A percentile compares a stretch with the other conserved stretches of the same genome.
phyloP scores from a whole-genome alignment of 2,113 vertebrate species.

The Salvelinus sp. region DNA sequence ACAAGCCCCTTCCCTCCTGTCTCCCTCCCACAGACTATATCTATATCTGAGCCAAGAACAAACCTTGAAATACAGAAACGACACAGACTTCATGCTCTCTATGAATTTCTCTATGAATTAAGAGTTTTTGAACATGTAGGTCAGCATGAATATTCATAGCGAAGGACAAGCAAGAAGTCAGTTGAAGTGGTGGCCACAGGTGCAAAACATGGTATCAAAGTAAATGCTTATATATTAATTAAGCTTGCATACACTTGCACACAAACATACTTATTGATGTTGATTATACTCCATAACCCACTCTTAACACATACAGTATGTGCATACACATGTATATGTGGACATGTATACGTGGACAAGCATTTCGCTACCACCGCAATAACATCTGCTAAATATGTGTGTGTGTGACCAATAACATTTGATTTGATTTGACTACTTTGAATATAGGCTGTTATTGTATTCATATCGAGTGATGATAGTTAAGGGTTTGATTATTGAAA shows the following conservation, averaged over 20 bases:
- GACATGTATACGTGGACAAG: too few relatives aligned
- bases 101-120: background rate
- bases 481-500: conserved; percentile 83
- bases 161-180: conserved; percentile 30
- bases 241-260: conserved; percentile 74
- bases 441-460: conserved; percentile 71
- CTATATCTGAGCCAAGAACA: conserved; percentile 35
- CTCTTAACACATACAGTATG: conserved; percentile 67
- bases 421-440: conserved; percentile 53
- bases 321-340: conserved; percentile 16
- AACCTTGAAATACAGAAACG: conserved; percentile 22
- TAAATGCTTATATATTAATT: conserved; percentile 71
- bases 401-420: too few relatives aligned
- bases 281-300: conserved; percentile 58
- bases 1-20: too few relatives aligned
- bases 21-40: background rate
- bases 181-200: conserved; percentile 55
- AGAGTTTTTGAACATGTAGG: background rate
- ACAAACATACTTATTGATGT: conserved; percentile 74
- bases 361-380: too few relatives aligned
- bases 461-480: conserved; percentile 66
- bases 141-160: background rate
- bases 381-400: too few relatives aligned
- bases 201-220: conserved; percentile 70
- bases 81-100: background rate